Percentiles rank a stretch among this genome's conserved stretches.
These are phyloP conservation scores for Illadopsis cleaveri DNA, from an alignment of 2,113 vertebrate genomes.

Conservation along the genomic window DNA sequence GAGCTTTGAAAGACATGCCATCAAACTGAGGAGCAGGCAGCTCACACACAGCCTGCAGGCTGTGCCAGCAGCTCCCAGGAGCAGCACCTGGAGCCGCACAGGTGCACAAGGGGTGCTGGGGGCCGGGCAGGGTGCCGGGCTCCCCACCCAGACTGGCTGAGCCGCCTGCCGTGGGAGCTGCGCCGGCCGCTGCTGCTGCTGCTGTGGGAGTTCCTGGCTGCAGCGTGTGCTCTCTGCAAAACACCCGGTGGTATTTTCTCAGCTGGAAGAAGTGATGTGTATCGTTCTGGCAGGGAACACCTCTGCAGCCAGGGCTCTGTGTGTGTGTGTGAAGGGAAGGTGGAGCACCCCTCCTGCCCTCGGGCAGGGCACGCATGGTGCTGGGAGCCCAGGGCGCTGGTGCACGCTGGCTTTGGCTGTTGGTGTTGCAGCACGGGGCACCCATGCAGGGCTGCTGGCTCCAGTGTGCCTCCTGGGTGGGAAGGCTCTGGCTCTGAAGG, in stretches of 20 bases:
- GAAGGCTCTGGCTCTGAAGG: not conserved
- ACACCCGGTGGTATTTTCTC: not conserved
- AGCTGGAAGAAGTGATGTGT: constrained; percentile 1
- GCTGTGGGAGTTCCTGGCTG: constrained; percentile 28
- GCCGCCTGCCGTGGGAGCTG: not conserved
- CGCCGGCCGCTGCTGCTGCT: not conserved
- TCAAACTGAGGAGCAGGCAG: fast-evolving
- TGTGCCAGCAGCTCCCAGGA: not conserved
- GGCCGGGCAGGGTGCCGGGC: not conserved
- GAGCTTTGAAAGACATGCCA: not conserved
- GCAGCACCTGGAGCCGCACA: not conserved
- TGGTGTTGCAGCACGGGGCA: not conserved
- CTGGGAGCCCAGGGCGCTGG: not conserved
- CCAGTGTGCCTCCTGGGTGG: fast-evolving
- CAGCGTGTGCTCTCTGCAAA: not conserved
- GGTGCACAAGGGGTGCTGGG: not conserved
- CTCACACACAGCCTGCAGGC: not conserved
- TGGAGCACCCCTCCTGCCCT: not conserved
- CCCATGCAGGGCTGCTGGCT: not conserved
- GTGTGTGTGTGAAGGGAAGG: not conserved
- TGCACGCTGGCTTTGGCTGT: not conserved
- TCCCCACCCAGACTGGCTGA: constrained; percentile 34
- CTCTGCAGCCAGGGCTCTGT: not conserved
- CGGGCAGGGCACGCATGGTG: not conserved
- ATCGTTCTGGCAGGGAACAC: not conserved